Percentiles rank a stretch among this genome's conserved stretches.
phyloP scores from a whole-genome alignment of 1,140 invertebrate species.

The Rhynchophorus ferrugineus region DNA sequence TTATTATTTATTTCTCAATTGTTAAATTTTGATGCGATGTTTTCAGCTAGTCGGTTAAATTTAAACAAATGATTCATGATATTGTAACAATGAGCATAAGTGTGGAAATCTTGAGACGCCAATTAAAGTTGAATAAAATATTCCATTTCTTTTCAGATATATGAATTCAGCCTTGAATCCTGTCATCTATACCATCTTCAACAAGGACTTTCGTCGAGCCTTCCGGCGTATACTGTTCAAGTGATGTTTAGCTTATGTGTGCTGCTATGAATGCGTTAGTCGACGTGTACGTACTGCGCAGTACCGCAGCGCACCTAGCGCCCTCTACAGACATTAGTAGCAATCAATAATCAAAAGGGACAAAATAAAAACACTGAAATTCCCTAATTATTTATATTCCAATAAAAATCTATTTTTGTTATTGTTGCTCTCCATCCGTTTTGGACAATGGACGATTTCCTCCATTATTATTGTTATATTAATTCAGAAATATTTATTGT shows the following conservation, averaged over 20 bases:
- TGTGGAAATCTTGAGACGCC: neutral
- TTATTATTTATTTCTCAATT: too few relatives aligned
- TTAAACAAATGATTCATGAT: too few relatives aligned
- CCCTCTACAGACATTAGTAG: conserved; percentile 37
- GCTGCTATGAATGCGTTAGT: conserved; percentile 59
- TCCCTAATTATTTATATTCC: conserved; percentile 4
- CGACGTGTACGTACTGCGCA: conserved; percentile 50
- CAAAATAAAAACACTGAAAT: neutral
- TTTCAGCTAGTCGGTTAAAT: too few relatives aligned
- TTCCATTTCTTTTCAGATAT: conserved; percentile 48
- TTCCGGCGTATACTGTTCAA: conserved; percentile 93
- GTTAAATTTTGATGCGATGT: too few relatives aligned
- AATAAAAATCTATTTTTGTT: conserved; percentile 18
- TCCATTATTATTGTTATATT: neutral
- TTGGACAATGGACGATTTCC: neutral
- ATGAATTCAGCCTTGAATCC: conserved; percentile 98
- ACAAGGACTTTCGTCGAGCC: conserved; percentile 94
- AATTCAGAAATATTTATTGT: too few relatives aligned
- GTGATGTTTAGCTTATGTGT: conserved; percentile 76
- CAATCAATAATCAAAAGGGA: conserved; percentile 1
- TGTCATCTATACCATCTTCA: conserved; percentile 97
- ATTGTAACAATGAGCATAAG: too few relatives aligned
- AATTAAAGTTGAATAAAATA: neutral
- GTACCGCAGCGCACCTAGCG: conserved; percentile 50
- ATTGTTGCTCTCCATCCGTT: neutral